Evolutionary conservation across 2,113 vertebrate genomes (phyloP), one percentile per base, ranked within the genome.

Genomic region (Aleadryas rufinucha): DNA sequence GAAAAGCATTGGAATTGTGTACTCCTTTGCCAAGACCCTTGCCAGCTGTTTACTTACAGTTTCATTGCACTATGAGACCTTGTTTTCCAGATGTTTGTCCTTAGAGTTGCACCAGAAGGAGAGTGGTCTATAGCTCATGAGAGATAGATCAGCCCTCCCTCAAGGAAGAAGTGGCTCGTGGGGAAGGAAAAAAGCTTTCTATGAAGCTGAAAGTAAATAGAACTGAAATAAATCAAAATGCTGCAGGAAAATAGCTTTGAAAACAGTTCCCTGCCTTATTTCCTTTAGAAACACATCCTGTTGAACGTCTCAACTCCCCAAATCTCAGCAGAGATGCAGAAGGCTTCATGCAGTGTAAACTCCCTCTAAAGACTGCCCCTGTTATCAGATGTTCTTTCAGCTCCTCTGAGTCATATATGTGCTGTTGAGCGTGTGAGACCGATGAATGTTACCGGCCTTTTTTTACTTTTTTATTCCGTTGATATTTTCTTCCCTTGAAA

Each of bases 381-480:
- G 81, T 95, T 94, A 97, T 33, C 77, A 70, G 81, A 94, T 97
- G 92, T 91, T 95, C 95, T 79, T 96, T 91, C 94, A 96, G 97
- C 90, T 86, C 75, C 93, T 93, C 97, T 89, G 85, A 97, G 90
- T 98, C 96, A 88, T 97, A 8, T 31, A 59, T 90, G 95, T 98
- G 96, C 96, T 84, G 77, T 94, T 96, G 94, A 98, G 97, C 95
- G 54, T 97, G 96, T 91, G 79, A 98, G 96, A 96, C 96, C 96
- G 89, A 95, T 96, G 90, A 89, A 97, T 94, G 91, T 98, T 97
- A 96, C 96, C 81, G 74, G 97, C 97, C 88, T 98, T 96, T 97
- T 97, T 97, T 96, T 7, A 75, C 70, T 94, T 97, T 97, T 97
- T 95, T 93, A 96, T 98, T 98, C 96, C 74, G 20, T 98, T 98